Conservation (phyloP, 2,888 invertebrate species). For the Yponomeuta malinellus region DNA sequence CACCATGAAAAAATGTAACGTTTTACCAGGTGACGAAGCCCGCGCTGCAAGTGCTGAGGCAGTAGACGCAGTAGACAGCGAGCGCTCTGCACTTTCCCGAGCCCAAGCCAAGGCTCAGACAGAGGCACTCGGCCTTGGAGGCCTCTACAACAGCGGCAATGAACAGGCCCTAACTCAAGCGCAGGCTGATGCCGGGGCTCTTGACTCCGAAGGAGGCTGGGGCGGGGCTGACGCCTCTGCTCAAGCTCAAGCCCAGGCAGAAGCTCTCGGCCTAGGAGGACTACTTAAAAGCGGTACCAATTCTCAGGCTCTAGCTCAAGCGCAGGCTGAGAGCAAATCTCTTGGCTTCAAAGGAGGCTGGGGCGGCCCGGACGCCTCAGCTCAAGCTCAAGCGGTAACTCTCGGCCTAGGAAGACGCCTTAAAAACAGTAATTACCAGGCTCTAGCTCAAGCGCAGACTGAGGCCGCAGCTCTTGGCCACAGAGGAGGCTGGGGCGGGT, state of each 20-base stretch:
- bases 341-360: neutral
- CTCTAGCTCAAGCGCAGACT: neutral
- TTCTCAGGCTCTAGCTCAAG: conserved; percentile 6
- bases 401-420: neutral
- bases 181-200: too few relatives aligned
- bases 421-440: neutral
- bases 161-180: too few relatives aligned
- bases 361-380: neutral
- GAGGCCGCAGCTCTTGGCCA: neutral
- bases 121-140: neutral
- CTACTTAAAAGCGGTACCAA: neutral
- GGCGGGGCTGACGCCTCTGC: neutral
- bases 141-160: too few relatives aligned
- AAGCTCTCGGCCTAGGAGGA: neutral
- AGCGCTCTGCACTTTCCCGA: too few relatives aligned
- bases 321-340: neutral
- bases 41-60: too few relatives aligned
- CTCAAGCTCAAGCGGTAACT: neutral
- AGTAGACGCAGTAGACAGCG: neutral
- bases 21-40: too few relatives aligned
- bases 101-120: conserved; percentile 7
- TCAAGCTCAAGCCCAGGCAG: conserved; percentile 6
- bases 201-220: neutral
- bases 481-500: neutral
- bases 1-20: too few relatives aligned